These are phyloP conservation scores for Cotesia typhae DNA, from an alignment of 1,140 invertebrate species.

Conservation along the genomic window DNA sequence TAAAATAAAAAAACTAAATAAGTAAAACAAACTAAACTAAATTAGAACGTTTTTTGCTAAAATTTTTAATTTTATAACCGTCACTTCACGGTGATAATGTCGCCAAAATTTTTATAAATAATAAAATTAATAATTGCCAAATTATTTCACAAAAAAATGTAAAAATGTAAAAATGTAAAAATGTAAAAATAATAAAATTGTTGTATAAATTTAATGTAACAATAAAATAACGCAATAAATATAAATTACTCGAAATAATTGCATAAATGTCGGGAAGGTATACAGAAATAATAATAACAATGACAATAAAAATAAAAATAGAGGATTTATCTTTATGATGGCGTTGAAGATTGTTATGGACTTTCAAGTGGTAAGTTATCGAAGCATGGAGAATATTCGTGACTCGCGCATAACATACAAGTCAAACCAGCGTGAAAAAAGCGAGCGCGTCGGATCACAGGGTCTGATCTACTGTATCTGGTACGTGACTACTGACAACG, in stretches of 20 bases:
- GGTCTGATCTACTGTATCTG: slow-evolving; percentile 33
- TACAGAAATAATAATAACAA: not conserved
- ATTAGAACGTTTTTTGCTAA: not conserved
- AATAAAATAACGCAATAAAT: too few species aligned
- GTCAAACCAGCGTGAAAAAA: slow-evolving; percentile 39
- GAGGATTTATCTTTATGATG: slow-evolving; percentile 8
- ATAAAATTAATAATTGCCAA: too few species aligned
- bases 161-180: too few species aligned
- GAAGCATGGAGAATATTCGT: slow-evolving; percentile 32
- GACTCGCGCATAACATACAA: slow-evolving; percentile 24
- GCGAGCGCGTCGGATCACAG: slow-evolving; percentile 36
- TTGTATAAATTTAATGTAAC: too few species aligned
- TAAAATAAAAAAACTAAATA: not conserved
- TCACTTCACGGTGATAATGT: not conserved
- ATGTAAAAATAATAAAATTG: too few species aligned
- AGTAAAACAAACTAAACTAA: too few species aligned
- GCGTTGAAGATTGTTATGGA: slow-evolving; percentile 29
- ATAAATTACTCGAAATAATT: too few species aligned
- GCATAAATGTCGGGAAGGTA: not conserved
- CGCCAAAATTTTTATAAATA: too few species aligned
- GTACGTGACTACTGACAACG: slow-evolving; percentile 35
- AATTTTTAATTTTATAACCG: not conserved
- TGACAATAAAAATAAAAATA: slow-evolving; percentile 1
- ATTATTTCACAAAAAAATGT: too few species aligned
- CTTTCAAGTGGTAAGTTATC: slow-evolving; percentile 17